A percentile compares a stretch with the other conserved stretches of the same genome.
Evolutionary conservation across 2,113 vertebrate genomes (phyloP).

Genomic region (Cromileptes altivelis): DNA sequence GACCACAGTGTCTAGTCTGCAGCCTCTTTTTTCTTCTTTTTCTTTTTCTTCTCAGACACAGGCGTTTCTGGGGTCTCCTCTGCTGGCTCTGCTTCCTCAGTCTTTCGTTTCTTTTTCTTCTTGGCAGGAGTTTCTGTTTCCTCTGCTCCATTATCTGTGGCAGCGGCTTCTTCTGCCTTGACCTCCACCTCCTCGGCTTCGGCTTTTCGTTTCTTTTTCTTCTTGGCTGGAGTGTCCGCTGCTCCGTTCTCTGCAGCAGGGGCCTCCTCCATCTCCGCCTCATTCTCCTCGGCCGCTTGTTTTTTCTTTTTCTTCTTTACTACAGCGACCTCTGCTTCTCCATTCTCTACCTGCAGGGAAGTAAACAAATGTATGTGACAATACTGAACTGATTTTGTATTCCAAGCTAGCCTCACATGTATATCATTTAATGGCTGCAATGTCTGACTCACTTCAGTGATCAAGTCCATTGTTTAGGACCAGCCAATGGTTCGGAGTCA

Average conservation of each 20-base stretch:
- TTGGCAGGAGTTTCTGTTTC: constrained; percentile 77
- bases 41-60: constrained; percentile 76
- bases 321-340: constrained; percentile 12
- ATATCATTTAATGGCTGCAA: no score
- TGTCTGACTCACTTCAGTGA: constrained; percentile 87
- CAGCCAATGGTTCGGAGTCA: constrained; percentile 86
- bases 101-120: constrained; percentile 85
- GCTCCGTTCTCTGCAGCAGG: constrained; percentile 51
- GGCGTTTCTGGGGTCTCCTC: constrained; percentile 53
- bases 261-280: constrained; percentile 31
- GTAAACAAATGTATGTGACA: no score
- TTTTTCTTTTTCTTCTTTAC: constrained; percentile 82
- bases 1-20: constrained; percentile 25
- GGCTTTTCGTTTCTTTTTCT: constrained; percentile 83
- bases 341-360: constrained; percentile 56
- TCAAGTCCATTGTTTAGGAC: constrained; percentile 74
- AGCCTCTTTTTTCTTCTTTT: constrained; percentile 74
- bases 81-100: constrained; percentile 11
- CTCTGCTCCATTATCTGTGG: constrained; percentile 56
- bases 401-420: not conserved
- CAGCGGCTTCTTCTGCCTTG: not conserved
- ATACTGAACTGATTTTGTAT: not conserved
- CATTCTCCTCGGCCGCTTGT: constrained; percentile 57
- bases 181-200: constrained; percentile 44
- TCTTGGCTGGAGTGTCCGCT: constrained; percentile 81